phyloP scores from a whole-genome alignment of 2,888 invertebrate species.

The Diploptera punctata region DNA sequence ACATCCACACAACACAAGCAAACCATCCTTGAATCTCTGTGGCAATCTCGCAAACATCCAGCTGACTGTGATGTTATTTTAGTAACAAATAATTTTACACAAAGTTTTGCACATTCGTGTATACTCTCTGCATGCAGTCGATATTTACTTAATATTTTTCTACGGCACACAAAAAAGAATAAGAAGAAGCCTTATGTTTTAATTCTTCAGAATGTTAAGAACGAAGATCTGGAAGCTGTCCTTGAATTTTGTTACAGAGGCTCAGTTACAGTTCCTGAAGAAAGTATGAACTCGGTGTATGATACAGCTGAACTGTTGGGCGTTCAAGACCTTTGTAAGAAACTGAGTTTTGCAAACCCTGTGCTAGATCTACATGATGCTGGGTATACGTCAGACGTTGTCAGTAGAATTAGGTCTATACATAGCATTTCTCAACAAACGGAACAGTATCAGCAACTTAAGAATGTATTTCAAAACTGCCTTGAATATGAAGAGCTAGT shows the following conservation, averaged over 20 bases:
- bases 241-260: slow-evolving; percentile 42
- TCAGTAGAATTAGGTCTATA: slow-evolving; percentile 14
- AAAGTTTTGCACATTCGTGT: slow-evolving; percentile 30
- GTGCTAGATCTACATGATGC: neutral
- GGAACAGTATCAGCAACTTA: neutral
- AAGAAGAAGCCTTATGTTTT: slow-evolving; percentile 32
- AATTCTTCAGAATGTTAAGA: slow-evolving; percentile 33
- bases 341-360: slow-evolving; percentile 12
- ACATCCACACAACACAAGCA: slow-evolving; percentile 24
- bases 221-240: slow-evolving; percentile 36
- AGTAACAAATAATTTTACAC: slow-evolving; percentile 26
- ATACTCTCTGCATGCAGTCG: slow-evolving; percentile 34
- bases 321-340: slow-evolving; percentile 33
- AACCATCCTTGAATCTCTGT: slow-evolving; percentile 29
- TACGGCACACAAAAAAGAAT: neutral
- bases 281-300: slow-evolving; percentile 22
- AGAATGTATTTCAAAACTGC: slow-evolving; percentile 27
- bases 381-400: neutral
- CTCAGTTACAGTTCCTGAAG: slow-evolving; percentile 9
- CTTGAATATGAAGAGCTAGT: slow-evolving; percentile 36
- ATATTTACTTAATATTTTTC: slow-evolving; percentile 31
- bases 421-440: neutral
- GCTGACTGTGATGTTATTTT: slow-evolving; percentile 33
- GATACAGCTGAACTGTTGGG: slow-evolving; percentile 37
- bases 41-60: slow-evolving; percentile 22